phyloP scores from a whole-genome alignment of 2,888 invertebrate species.

The Tinea semifulvella region DNA sequence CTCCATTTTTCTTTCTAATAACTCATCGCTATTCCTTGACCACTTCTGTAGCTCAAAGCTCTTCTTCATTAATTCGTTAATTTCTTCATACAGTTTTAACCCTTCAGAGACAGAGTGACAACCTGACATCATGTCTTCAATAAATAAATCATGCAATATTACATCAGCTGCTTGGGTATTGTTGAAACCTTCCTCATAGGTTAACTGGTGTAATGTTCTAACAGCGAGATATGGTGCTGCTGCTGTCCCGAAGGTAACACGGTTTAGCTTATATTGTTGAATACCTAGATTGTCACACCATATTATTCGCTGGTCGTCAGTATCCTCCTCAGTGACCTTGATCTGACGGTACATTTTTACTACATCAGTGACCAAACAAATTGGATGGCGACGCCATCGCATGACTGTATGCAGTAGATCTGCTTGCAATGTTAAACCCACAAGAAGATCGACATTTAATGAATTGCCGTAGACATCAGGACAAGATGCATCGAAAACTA shows the following conservation, averaged over 20 bases:
- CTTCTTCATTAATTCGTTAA: constrained; percentile 20
- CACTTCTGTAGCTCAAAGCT: constrained; percentile 28
- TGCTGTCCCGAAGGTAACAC: constrained; percentile 26
- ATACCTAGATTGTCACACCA: constrained; percentile 20
- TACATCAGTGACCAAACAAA: constrained; percentile 25
- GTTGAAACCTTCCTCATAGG: constrained; percentile 21
- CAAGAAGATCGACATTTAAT: constrained; percentile 23
- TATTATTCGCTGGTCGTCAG: constrained; percentile 22
- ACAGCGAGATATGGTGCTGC: constrained; percentile 27
- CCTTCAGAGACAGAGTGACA: constrained; percentile 21
- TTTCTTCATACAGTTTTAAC: constrained; percentile 20
- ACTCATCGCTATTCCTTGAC: constrained; percentile 21
- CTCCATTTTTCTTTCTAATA: constrained; percentile 15
- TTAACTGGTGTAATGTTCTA: constrained; percentile 22
- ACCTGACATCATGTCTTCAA: constrained; percentile 24
- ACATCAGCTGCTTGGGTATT: constrained; percentile 21
- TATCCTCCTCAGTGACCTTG: constrained; percentile 21
- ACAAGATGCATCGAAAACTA: constrained; percentile 25
- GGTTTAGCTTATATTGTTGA: constrained; percentile 20
- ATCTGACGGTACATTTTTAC: constrained; percentile 29
- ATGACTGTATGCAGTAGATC: constrained; percentile 24
- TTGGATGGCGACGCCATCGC: constrained; percentile 22
- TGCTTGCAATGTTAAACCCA: constrained; percentile 24
- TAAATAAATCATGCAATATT: constrained; percentile 21
- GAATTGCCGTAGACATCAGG: constrained; percentile 20